phyloP scores from a whole-genome alignment of 2,113 vertebrate genomes.

The Psittacara wagleri region DNA sequence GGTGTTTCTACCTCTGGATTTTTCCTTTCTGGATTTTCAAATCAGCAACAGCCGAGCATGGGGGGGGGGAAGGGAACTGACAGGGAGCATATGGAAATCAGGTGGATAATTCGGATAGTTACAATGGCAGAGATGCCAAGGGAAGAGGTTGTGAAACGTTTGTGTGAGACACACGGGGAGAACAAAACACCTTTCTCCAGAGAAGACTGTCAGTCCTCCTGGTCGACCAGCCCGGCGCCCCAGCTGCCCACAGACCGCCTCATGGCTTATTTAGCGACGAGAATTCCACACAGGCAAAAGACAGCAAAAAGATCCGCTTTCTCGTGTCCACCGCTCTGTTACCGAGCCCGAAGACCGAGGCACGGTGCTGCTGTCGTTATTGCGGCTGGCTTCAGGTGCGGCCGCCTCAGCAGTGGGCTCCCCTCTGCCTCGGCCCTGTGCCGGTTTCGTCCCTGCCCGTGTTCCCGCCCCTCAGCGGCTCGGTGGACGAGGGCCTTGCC shows the following conservation, averaged over 20 bases:
- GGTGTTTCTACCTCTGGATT: neutral
- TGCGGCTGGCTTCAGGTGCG: neutral
- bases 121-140: neutral
- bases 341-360: neutral
- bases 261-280: rapidly evolving
- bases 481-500: neutral
- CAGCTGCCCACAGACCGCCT: neutral
- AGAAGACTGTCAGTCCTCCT: neutral
- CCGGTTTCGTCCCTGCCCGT: neutral
- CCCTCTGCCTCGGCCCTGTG: no score
- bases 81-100: rapidly evolving
- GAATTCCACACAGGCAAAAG: no score
- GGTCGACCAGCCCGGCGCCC: rapidly evolving
- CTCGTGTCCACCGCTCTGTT: rapidly evolving
- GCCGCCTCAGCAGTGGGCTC: neutral
- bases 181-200: neutral
- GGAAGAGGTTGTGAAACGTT: neutral
- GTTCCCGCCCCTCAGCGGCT: no score
- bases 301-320: no score
- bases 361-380: neutral
- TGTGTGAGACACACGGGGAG: neutral
- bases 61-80: rapidly evolving
- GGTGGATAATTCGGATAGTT: rapidly evolving
- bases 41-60: neutral
- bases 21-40: neutral